Conservation (phyloP, 2,797 vertebrate species). For the Dendrocincla fuliginosa region DNA sequence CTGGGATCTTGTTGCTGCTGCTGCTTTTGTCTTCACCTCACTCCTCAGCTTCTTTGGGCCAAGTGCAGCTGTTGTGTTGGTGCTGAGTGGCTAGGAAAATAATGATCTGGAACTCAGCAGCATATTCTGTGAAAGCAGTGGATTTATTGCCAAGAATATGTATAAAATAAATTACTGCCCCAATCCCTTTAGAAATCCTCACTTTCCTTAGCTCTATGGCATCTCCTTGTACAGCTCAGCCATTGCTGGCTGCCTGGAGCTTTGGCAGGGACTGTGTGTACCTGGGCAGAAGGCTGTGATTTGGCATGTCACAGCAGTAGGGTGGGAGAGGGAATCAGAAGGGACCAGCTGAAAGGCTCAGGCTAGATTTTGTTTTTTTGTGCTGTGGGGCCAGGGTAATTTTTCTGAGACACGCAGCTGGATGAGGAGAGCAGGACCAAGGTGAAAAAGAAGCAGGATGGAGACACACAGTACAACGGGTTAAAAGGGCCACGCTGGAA, state of each 20-base stretch:
- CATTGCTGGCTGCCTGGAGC: not conserved
- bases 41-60: not conserved
- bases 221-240: not conserved
- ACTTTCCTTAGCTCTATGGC: not conserved
- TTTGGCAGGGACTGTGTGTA: not conserved
- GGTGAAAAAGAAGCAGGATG: not conserved
- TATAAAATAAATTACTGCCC: conserved; percentile 36
- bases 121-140: conserved; percentile 8
- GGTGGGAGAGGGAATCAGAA: not conserved
- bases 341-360: not conserved
- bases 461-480: not conserved
- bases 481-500: not conserved
- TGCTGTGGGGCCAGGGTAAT: not conserved
- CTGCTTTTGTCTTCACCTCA: conserved; percentile 55
- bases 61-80: conserved; percentile 39
- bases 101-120: conserved; percentile 50
- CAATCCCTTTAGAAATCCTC: not conserved
- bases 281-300: not conserved
- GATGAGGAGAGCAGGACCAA: not conserved
- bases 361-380: not conserved
- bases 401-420: not conserved
- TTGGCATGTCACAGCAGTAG: not conserved
- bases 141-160: conserved; percentile 22
- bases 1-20: conserved; percentile 20
- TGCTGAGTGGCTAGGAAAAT: conserved; percentile 56